Conservation (phyloP, 64 coral and sea anemone species). For the Montipora sp. region DNA sequence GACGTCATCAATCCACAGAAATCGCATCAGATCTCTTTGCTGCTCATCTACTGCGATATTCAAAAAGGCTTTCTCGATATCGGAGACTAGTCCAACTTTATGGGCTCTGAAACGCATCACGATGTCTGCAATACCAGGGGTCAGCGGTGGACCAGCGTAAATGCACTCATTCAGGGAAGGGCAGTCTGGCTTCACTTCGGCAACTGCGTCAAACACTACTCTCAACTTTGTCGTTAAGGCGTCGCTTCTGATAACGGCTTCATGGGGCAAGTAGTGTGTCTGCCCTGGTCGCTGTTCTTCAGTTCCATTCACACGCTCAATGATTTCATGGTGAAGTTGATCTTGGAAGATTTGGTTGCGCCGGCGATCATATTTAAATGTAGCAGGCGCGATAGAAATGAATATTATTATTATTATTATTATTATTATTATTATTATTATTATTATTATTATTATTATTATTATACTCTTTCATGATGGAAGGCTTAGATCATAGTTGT, state of each 20-base stretch:
- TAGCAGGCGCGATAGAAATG: no score
- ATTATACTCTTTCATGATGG: conserved; percentile 31
- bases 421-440: no score
- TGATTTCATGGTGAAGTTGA: conserved; percentile 36
- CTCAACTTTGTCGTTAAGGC: conserved; percentile 21
- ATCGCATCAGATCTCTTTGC: conserved; percentile 45
- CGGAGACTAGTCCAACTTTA: conserved; percentile 48
- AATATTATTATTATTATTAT: no score
- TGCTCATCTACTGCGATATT: conserved; percentile 39
- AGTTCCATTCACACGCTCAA: conserved; percentile 60
- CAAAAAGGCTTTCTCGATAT: conserved; percentile 42
- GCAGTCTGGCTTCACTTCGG: conserved; percentile 36
- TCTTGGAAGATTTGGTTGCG: conserved; percentile 33
- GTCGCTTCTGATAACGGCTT: conserved; percentile 51
- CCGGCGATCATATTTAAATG: no score
- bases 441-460: no score
- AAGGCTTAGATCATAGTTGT: background rate
- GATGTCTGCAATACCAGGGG: conserved; percentile 48
- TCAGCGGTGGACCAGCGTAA: conserved; percentile 46
- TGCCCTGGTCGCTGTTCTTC: conserved; percentile 24
- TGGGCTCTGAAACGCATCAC: conserved; percentile 73
- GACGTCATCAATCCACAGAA: conserved; percentile 46
- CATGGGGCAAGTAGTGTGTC: conserved; percentile 67
- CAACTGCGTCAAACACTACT: conserved; percentile 10
- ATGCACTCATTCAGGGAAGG: conserved; percentile 69